A percentile compares a stretch with the other conserved stretches of the same genome.
phyloP scores from a whole-genome alignment of 2,113 vertebrate species.

The Leptobrachium ailaonicum region DNA sequence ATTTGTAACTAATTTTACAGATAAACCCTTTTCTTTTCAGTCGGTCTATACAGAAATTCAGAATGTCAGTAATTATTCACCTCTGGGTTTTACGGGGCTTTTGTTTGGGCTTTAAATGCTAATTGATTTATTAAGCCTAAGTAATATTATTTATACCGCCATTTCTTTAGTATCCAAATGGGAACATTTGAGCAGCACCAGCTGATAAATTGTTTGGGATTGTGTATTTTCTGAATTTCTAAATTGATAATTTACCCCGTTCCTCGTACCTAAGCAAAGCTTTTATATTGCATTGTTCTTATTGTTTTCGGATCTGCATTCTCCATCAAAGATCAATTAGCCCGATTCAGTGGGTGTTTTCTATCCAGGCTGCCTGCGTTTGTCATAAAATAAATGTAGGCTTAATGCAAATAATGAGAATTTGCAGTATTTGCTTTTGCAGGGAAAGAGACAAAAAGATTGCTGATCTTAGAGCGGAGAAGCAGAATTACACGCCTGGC shows the following conservation, averaged over 20 bases:
- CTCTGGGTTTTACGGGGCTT: background rate
- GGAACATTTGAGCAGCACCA: constrained; percentile 27
- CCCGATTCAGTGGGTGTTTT: constrained; percentile 12
- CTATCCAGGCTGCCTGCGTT: constrained; percentile 4
- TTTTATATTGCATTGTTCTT: constrained; percentile 33
- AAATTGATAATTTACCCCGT: constrained; percentile 14
- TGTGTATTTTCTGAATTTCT: constrained; percentile 20
- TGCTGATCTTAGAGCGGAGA: constrained; percentile 28
- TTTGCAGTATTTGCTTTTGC: constrained; percentile 21
- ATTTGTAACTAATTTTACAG: too few species aligned
- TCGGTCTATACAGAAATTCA: too few species aligned
- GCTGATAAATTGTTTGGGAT: constrained; percentile 24
- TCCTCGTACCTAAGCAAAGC: constrained; percentile 20
- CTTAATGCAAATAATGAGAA: constrained; percentile 18
- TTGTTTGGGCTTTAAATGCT: constrained; percentile 9
- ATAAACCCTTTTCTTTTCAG: background rate
- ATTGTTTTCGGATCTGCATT: constrained; percentile 29
- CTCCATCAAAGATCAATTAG: constrained; percentile 18
- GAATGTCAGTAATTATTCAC: constrained; percentile 3
- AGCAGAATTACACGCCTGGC: constrained; percentile 35
- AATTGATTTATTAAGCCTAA: constrained; percentile 21
- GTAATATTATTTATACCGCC: constrained; percentile 29
- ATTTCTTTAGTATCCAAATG: constrained; percentile 31
- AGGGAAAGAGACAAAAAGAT: constrained; percentile 36
- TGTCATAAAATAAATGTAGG: constrained; percentile 17